A percentile compares a stretch with the other conserved stretches of the same genome.
Conservation (phyloP, 1,140 invertebrate genomes). For the Musca vetustissima region DNA sequence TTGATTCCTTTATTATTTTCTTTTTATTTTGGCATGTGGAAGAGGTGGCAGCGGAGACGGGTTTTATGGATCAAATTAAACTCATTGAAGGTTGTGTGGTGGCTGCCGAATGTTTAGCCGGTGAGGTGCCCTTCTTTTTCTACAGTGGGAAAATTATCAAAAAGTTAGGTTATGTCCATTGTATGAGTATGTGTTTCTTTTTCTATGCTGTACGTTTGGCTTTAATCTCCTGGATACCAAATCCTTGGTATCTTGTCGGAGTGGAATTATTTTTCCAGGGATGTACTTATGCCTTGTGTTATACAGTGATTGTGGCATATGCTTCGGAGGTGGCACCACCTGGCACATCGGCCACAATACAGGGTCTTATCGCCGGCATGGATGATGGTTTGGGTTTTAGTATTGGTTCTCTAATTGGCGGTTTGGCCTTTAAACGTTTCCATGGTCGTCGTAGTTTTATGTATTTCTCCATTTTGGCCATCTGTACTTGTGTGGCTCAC, state of each 20-base stretch:
- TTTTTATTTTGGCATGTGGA: slow-evolving; percentile 80
- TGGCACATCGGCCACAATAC: slow-evolving; percentile 78
- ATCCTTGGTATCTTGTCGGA: slow-evolving; percentile 73
- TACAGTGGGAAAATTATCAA: slow-evolving; percentile 72
- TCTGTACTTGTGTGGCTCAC: slow-evolving; percentile 60
- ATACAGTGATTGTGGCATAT: slow-evolving; percentile 76
- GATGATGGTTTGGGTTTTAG: slow-evolving; percentile 76
- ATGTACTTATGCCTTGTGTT: slow-evolving; percentile 76
- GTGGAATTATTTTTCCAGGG: slow-evolving; percentile 76
- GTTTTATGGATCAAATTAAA: slow-evolving; percentile 67
- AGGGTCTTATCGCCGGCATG: slow-evolving; percentile 80
- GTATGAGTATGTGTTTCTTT: slow-evolving; percentile 70
- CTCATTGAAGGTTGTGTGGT: slow-evolving; percentile 74
- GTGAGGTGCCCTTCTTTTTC: slow-evolving; percentile 74
- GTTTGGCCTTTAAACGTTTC: slow-evolving; percentile 61
- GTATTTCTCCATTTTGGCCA: slow-evolving; percentile 59
- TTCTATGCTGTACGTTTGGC: slow-evolving; percentile 69
- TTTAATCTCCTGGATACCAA: slow-evolving; percentile 69
- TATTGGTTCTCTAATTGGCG: slow-evolving; percentile 64
- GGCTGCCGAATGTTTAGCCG: slow-evolving; percentile 72
- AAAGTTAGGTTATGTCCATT: slow-evolving; percentile 69
- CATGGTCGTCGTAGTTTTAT: slow-evolving; percentile 61
- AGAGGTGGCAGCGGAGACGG: slow-evolving; percentile 66
- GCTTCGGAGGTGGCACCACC: slow-evolving; percentile 72
- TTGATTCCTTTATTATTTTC: slow-evolving; percentile 77